Base-by-base conservation (phyloP, 2,113 vertebrate genomes). In the Tursiops truncatus region DNA sequence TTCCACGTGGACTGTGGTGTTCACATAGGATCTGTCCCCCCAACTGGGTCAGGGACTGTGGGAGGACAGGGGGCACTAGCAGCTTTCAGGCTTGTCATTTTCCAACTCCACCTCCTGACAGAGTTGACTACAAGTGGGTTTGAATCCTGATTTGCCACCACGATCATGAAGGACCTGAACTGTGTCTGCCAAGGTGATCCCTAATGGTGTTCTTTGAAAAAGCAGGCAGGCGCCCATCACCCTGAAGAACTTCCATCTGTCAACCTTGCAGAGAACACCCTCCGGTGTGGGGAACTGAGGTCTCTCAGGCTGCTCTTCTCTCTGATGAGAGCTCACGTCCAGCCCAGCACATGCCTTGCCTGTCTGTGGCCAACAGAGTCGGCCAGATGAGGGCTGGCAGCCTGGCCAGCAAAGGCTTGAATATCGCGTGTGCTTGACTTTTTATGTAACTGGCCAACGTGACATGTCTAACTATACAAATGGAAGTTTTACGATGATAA, bases 401-500 rank as follows among this genome's bases (percentile, higher is more conserved):
- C 89, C 97, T 98, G 98, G 98, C 98, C 98, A 92, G 98, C 94
- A 98, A 98, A 98, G 98, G 98, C 97, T 98, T 98, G 98, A 99
- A 98, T 99, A 98, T 98, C 98, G 98, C 95, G 97, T 98, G 98
- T 74, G 97, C 98, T 98, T 98, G 98, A 98, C 97, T 98, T 98
- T 99, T 98, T 98, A 98, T 99, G 99, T 98, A 99, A 98, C 99
- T 98, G 99, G 99, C 99, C 98, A 98, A 99, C 97, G 98, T 98
- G 99, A 98, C 99, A 98, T 98, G 98, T 98, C 98, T 99, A 99
- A 99, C 99, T 99, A 98, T 98, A 99, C 99, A 99, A 99, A 99
- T 99, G 99, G 99, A 99, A 99, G 98, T 99, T 99, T 99, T 99
- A 99, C 98, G 99, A 99, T 99, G 99, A 99, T 99, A 99, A 99